A percentile compares a stretch with the other conserved stretches of the same genome.
These are phyloP conservation scores for Planococcus citri DNA, from an alignment of 1,140 invertebrate genomes.

Conservation along the genomic window DNA sequence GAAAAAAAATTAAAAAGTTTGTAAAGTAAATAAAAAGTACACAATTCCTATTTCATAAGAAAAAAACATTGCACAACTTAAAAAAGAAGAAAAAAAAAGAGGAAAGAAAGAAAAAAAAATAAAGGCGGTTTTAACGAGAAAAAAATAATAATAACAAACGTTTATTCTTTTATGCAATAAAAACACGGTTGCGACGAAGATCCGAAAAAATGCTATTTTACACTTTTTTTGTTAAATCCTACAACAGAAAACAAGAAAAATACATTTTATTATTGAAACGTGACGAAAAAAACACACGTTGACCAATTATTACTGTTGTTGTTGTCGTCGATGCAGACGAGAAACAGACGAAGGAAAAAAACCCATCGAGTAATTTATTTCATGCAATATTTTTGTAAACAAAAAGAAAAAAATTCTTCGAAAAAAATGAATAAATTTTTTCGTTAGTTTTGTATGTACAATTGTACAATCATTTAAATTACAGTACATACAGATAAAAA, in stretches of 20 bases:
- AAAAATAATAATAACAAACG: neutral
- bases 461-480: too few relatives aligned
- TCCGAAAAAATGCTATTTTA: neutral
- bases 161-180: neutral
- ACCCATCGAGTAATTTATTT: too few relatives aligned
- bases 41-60: neutral
- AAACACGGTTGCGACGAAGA: neutral
- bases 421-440: too few relatives aligned
- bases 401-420: too few relatives aligned
- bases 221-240: constrained; percentile 7
- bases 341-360: too few relatives aligned
- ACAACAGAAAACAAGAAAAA: constrained; percentile 7
- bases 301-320: too few relatives aligned
- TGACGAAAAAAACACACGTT: too few relatives aligned
- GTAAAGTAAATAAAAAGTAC: neutral
- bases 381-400: too few relatives aligned
- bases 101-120: neutral
- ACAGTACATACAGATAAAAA: too few relatives aligned
- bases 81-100: neutral
- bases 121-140: neutral
- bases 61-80: constrained; percentile 4
- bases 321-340: too few relatives aligned
- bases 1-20: neutral
- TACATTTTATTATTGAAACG: neutral
- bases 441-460: too few relatives aligned